Base-by-base conservation (phyloP, 1,140 invertebrate genomes). In the Chelonus insularis region DNA sequence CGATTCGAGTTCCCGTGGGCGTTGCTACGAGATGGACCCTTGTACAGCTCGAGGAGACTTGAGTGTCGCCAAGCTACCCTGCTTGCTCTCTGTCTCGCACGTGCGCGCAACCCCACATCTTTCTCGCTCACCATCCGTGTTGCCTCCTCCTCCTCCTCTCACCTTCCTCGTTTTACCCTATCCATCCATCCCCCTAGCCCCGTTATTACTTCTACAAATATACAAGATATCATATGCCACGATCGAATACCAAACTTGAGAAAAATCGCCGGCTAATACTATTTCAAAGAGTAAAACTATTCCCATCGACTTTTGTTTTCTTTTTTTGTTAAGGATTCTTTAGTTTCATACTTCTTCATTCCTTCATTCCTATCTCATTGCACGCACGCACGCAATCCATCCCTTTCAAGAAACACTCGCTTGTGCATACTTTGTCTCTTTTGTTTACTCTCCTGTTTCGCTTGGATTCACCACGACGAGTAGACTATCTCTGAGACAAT, bases 21-120 rank as follows among this genome's bases (percentile, higher is more conserved):
- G 80, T 82, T 82, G 80, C 80, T 81, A 81, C 76, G 80, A 80
- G 80, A 82, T 82, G 78, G 80, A 80, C 78, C 80, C 80, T 81
- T 80, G 78, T 79, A 79, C 71, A 73, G 74, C 68, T 51, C 56
- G 63, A 62, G 55, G 18, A 75, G 74, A 77, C 77, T 81, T 73
- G 78, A 81, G 78, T 80, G 79, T 82, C 79, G 79, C 78, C 78
- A 75, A 76, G 78, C 75, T 78, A 78, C 76, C 72, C 74, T 65
- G 67, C 63, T 66, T 70, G 57, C 62, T 70, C 68, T 71, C 72
- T 57, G 65, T 59, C 65, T 64, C 66, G 9, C 18, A 61, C 18
- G 14, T 23, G 8, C 36, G 36, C 36, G 21, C 23, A 51, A 57
- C 45, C 54, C 47, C 48, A 36, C 16, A 56, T 39, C 45, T 48